Conservation (phyloP, 1,140 invertebrate species). For the Saccostrea glomerata region DNA sequence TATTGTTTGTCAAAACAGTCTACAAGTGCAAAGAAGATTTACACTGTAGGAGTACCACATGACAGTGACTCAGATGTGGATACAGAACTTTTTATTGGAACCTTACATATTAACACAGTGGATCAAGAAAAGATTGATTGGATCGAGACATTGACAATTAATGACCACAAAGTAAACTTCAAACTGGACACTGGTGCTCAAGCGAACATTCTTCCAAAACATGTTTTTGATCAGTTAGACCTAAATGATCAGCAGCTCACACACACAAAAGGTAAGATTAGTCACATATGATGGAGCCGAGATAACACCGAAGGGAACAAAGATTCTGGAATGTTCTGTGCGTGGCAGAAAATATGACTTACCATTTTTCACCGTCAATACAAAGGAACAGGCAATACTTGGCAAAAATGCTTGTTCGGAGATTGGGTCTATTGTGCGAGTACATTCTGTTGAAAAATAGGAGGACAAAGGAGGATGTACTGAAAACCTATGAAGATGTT, state of each 20-base stretch:
- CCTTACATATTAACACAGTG: neutral
- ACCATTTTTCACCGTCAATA: slow-evolving; percentile 25
- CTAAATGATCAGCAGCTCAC: neutral
- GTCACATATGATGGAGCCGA: slow-evolving; percentile 23
- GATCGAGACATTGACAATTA: neutral
- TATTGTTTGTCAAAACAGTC: slow-evolving; percentile 26
- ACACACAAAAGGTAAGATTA: slow-evolving; percentile 18
- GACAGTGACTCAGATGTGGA: neutral
- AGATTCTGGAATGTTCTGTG: slow-evolving; percentile 34
- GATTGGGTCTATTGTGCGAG: slow-evolving; percentile 32
- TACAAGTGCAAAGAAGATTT: slow-evolving; percentile 9
- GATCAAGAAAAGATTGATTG: neutral
- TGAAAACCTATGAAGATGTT: slow-evolving; percentile 50
- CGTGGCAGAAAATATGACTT: neutral
- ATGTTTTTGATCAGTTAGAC: slow-evolving; percentile 19
- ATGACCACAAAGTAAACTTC: slow-evolving; percentile 1
- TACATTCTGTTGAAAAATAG: neutral
- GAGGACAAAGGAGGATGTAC: slow-evolving; percentile 13
- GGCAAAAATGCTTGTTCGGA: slow-evolving; percentile 15
- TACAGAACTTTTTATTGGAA: slow-evolving; percentile 49
- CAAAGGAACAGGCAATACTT: slow-evolving; percentile 20
- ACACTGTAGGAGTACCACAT: slow-evolving; percentile 7
- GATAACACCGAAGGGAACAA: slow-evolving; percentile 3
- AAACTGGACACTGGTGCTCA: slow-evolving; percentile 53
- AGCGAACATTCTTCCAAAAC: slow-evolving; percentile 46